Conservation (phyloP, 2,113 vertebrate species). For the Myotis lucifugus region DNA sequence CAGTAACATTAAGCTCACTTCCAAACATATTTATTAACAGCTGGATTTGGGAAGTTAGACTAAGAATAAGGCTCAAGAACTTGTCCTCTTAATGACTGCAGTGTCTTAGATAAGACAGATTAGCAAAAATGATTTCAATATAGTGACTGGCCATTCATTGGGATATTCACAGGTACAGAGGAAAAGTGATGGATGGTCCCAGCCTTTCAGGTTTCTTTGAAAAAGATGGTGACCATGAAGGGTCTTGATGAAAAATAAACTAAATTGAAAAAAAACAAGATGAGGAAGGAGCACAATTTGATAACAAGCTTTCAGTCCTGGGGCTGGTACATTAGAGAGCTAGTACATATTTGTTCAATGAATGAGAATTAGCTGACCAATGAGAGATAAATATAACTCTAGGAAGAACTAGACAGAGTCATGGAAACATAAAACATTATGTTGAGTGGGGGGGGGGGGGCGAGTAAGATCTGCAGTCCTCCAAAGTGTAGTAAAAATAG, state of each 20-base stretch:
- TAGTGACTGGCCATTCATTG: not conserved
- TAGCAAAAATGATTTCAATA: not conserved
- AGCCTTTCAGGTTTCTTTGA: not conserved
- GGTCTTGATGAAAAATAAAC: not conserved
- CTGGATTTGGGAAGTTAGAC: not conserved
- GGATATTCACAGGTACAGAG: not conserved
- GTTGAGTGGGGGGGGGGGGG: not conserved
- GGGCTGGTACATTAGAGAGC: not conserved
- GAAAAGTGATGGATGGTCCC: not conserved
- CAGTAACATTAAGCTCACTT: not conserved
- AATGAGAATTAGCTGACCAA: not conserved
- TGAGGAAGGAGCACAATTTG: not conserved
- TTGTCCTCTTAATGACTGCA: not conserved
- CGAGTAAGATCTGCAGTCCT: not conserved
- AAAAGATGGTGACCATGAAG: not conserved
- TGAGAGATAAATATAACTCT: not conserved
- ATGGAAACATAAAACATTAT: not conserved
- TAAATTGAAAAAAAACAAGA: not conserved
- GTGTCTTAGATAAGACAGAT: not conserved
- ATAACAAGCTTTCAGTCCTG: not conserved
- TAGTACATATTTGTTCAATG: not conserved
- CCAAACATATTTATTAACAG: not conserved
- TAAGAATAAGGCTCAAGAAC: not conserved
- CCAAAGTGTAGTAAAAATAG: not conserved
- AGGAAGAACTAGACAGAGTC: not conserved